Evolutionary conservation across 2,888 invertebrate species (phyloP).

Genomic region (Girardia tigrina): DNA sequence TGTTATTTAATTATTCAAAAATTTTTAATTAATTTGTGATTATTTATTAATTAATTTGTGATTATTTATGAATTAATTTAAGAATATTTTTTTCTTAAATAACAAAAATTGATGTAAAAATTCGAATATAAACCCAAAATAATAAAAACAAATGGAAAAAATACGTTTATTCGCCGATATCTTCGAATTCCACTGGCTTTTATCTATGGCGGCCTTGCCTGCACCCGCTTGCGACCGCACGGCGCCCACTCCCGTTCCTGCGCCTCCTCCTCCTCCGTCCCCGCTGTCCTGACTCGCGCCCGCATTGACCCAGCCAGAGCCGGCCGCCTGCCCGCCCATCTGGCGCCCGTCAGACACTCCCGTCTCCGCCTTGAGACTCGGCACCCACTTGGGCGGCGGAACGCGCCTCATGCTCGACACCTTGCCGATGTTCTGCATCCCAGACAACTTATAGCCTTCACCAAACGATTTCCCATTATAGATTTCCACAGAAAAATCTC

Average conservation of each 20-base stretch:
- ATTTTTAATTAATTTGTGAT: no score
- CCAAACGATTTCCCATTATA: not conserved
- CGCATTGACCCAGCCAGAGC: slow-evolving; percentile 35
- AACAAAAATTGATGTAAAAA: no score
- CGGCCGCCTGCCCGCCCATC: slow-evolving; percentile 29
- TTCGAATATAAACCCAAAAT: no score
- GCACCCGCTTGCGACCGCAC: not conserved
- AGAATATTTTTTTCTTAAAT: no score
- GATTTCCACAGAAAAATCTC: not conserved
- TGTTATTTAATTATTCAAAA: no score
- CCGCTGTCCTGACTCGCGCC: not conserved
- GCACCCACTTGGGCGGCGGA: slow-evolving; percentile 36
- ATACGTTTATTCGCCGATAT: not conserved
- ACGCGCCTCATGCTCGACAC: slow-evolving; percentile 27
- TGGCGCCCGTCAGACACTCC: slow-evolving; percentile 35
- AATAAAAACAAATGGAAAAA: no score
- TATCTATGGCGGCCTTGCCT: not conserved
- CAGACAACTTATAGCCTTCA: slow-evolving; percentile 32
- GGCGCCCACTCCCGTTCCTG: no score
- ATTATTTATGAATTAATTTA: no score
- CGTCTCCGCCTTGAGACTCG: slow-evolving; percentile 36
- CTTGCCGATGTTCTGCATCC: slow-evolving; percentile 36
- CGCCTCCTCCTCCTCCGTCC: no score
- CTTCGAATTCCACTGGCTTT: slow-evolving; percentile 13
- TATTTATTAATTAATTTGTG: no score